Evolutionary conservation across 2,797 vertebrate genomes (phyloP).

Genomic region (Tadarida brasiliensis): DNA sequence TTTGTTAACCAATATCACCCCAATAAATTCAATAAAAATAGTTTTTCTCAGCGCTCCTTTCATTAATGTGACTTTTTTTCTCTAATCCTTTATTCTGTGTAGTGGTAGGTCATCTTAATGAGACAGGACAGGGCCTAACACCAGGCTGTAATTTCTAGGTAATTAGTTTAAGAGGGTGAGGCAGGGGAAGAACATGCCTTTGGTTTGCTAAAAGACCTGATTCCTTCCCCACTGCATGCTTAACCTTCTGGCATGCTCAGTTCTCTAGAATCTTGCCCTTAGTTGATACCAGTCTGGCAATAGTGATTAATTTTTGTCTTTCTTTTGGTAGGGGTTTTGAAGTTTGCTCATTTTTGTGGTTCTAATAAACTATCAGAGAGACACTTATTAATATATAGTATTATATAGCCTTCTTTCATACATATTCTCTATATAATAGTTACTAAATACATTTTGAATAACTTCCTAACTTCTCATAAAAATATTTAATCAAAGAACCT

Average conservation of each 20-base stretch:
- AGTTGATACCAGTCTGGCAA: constrained; percentile 42
- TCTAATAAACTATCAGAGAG: constrained; percentile 13
- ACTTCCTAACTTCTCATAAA: background rate
- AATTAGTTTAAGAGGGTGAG: constrained; percentile 64
- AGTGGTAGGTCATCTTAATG: constrained; percentile 55
- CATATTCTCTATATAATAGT: background rate
- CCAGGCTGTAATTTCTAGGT: constrained; percentile 71
- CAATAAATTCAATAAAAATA: background rate
- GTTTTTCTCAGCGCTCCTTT: background rate
- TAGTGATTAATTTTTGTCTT: constrained; percentile 63
- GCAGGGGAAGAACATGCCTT: constrained; percentile 33
- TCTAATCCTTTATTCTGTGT: constrained; percentile 54
- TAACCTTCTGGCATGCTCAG: constrained; percentile 23
- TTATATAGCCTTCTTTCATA: constrained; percentile 24
- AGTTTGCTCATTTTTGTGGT: constrained; percentile 25
- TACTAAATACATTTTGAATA: constrained; percentile 56
- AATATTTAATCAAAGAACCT: constrained; percentile 18
- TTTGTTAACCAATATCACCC: background rate
- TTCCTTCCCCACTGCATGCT: constrained; percentile 27
- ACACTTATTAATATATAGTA: constrained; percentile 50
- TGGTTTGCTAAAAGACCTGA: constrained; percentile 44
- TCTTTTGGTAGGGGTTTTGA: constrained; percentile 20
- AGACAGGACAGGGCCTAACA: background rate
- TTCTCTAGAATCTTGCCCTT: constrained; percentile 55
- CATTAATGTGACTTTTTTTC: constrained; percentile 28